Evolutionary conservation across 2,113 vertebrate genomes (phyloP).

Genomic region (Isurus oxyrinchus): DNA sequence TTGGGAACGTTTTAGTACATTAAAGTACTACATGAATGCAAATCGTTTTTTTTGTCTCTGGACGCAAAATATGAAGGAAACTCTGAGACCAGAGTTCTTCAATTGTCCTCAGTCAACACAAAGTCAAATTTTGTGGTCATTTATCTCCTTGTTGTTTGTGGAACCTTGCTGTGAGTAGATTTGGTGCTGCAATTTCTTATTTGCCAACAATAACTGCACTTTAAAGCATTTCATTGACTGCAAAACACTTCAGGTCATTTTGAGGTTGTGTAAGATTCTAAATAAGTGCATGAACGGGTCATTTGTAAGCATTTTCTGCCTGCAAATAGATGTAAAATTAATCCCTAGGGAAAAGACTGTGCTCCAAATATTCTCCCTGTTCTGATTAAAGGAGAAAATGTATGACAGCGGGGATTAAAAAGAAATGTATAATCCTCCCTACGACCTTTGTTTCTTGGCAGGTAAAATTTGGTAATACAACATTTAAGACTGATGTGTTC

Average conservation of each 20-base stretch:
- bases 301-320: neutral
- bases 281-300: neutral
- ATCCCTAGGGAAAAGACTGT: neutral
- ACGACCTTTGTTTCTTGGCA: conserved; percentile 47
- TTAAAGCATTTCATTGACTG: neutral
- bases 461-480: conserved; percentile 98
- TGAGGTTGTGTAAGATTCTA: neutral
- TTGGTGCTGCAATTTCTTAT: neutral
- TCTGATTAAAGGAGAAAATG: neutral
- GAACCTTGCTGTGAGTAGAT: neutral
- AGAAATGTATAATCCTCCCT: neutral
- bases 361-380: neutral
- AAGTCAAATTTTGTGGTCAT: no score
- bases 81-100: no score
- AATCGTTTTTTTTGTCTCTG: no score
- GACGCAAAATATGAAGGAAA: no score
- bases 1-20: no score
- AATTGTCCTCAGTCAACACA: no score
- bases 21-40: no score
- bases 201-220: neutral
- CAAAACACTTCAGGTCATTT: neutral
- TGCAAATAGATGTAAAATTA: neutral
- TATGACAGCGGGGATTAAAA: neutral
- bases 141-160: neutral
- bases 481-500: conserved; percentile 95